A percentile compares a stretch with the other conserved stretches of the same genome.
These are phyloP conservation scores for Microcebus ravelobensis DNA, from an alignment of 2,113 vertebrate species.

Conservation along the genomic window DNA sequence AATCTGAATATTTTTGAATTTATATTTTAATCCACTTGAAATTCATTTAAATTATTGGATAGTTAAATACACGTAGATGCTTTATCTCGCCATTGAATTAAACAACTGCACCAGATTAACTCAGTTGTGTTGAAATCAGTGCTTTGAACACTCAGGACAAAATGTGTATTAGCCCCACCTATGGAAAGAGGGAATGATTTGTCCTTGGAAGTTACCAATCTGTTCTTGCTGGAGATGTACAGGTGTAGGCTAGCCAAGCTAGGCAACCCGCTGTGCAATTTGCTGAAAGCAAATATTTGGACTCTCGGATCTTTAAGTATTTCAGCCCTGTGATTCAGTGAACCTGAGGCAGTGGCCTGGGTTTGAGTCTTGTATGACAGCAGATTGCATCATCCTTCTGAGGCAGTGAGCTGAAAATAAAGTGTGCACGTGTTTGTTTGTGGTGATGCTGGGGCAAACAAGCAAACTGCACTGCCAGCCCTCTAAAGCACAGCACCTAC, in stretches of 20 bases:
- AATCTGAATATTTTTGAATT: not conserved
- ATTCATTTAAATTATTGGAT: not conserved
- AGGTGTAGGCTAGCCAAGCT: not conserved
- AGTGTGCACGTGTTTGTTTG: not conserved
- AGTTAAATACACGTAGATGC: not conserved
- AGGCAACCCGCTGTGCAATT: not conserved
- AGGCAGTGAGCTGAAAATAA: not conserved
- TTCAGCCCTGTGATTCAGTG: not conserved
- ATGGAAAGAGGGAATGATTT: no score
- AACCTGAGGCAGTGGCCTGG: not conserved
- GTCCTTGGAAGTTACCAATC: no score
- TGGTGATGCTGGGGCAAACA: not conserved
- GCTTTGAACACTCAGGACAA: not conserved
- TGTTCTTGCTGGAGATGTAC: accelerated
- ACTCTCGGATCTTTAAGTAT: not conserved
- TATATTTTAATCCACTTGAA: not conserved
- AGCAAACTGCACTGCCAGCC: not conserved
- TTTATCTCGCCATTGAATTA: not conserved
- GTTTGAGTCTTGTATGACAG: not conserved
- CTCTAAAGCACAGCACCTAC: not conserved
- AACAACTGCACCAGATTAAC: no score
- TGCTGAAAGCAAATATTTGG: not conserved
- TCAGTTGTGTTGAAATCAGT: not conserved
- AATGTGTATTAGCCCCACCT: not conserved
- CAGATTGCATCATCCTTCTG: not conserved